phyloP scores from a whole-genome alignment of 2,888 invertebrate genomes.

The Lithophane socia region DNA sequence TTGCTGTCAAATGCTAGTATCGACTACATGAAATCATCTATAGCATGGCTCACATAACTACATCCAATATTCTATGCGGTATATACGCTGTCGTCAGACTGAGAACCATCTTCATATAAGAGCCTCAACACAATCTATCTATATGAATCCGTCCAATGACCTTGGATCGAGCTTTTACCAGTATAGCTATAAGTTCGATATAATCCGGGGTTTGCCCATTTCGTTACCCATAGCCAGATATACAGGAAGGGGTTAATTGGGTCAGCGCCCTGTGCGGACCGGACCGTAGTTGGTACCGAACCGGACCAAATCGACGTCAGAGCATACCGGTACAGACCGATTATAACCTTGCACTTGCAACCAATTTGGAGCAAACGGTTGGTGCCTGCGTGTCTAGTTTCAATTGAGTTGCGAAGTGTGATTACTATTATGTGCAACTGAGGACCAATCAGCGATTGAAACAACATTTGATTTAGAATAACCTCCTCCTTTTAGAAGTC shows the following conservation, averaged over 20 bases:
- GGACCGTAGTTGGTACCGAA: constrained; percentile 21
- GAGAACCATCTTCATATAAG: not conserved
- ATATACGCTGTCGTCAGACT: not conserved
- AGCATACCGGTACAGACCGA: constrained; percentile 41
- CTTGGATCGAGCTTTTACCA: constrained; percentile 7
- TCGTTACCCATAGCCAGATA: not conserved
- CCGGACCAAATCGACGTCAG: constrained; percentile 20
- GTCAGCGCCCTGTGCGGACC: constrained; percentile 39
- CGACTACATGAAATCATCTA: not conserved
- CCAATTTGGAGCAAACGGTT: constrained; percentile 38
- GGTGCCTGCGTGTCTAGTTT: constrained; percentile 44
- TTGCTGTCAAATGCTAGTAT: not conserved
- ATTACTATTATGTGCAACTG: constrained; percentile 16
- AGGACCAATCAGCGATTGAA: constrained; percentile 13
- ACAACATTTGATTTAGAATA: not conserved
- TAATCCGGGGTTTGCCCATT: not conserved
- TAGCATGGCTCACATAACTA: not conserved
- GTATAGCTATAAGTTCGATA: not conserved
- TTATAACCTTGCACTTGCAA: constrained; percentile 59
- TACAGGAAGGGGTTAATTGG: constrained; percentile 43
- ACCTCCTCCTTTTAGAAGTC: too few relatives aligned
- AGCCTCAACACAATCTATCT: not conserved
- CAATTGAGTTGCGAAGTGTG: constrained; percentile 37
- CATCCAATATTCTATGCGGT: not conserved
- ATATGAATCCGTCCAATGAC: not conserved